Conservation (phyloP, 2,797 vertebrate genomes). For the Sebastes kiyomatsui region DNA sequence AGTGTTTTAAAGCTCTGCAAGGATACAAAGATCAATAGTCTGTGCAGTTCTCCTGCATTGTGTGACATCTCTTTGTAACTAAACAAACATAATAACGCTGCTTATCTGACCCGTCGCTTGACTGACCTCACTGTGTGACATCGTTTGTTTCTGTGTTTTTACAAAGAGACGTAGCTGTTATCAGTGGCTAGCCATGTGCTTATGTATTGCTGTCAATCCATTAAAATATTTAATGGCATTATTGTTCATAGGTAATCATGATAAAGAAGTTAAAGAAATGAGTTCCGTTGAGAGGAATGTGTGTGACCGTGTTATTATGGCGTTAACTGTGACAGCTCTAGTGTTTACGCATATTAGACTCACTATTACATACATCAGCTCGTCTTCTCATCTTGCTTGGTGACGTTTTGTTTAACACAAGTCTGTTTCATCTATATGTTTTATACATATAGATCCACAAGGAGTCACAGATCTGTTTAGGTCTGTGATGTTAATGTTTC, state of each 20-base stretch:
- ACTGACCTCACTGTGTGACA: not conserved
- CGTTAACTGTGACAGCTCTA: too few species aligned
- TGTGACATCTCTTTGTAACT: not conserved
- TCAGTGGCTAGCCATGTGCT: not conserved
- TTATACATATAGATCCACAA: not conserved
- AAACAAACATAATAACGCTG: not conserved
- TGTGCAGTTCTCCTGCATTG: not conserved
- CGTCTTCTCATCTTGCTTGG: not conserved
- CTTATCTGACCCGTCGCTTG: not conserved
- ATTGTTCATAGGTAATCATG: too few species aligned
- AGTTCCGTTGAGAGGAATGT: too few species aligned
- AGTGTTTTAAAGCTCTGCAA: not conserved
- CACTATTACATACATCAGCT: not conserved
- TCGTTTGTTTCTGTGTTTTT: not conserved
- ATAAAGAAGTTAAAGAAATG: too few species aligned
- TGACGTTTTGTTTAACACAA: not conserved
- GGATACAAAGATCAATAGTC: not conserved
- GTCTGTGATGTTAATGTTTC: not conserved
- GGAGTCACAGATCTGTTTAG: not conserved
- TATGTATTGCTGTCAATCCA: not conserved
- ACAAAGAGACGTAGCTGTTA: not conserved
- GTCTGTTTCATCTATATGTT: not conserved
- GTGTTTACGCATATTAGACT: not conserved
- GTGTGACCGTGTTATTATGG: too few species aligned
- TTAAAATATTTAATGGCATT: too few species aligned